Evolutionary conservation across 1,140 invertebrate species (phyloP).

Genomic region (Leptoteleia sp.): DNA sequence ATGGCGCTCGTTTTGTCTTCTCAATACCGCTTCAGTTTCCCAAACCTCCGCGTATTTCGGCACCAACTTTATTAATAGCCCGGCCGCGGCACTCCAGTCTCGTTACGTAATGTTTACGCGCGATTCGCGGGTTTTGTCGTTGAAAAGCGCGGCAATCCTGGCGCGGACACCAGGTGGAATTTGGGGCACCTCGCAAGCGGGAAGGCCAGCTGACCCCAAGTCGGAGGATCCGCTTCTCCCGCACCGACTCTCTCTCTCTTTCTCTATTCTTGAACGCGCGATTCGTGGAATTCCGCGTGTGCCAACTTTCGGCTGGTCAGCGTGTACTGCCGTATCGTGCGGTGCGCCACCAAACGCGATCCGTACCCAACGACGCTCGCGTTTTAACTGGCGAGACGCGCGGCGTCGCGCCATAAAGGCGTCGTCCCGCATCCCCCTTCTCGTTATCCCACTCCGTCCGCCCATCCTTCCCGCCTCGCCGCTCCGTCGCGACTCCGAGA

Average conservation of each 20-base stretch:
- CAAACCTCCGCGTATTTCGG: constrained; percentile 37
- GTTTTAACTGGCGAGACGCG: constrained; percentile 73
- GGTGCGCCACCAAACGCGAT: constrained; percentile 10
- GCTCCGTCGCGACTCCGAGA: constrained; percentile 18
- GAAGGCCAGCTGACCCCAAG: no score
- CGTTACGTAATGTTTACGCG: constrained; percentile 57
- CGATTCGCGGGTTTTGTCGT: constrained; percentile 22
- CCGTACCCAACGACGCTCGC: constrained; percentile 62
- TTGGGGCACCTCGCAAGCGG: neutral
- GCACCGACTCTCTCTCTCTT: no score
- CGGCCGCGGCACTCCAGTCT: constrained; percentile 25
- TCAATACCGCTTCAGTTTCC: no score
- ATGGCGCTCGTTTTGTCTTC: no score
- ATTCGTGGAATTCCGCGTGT: constrained; percentile 47
- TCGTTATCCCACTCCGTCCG: constrained; percentile 2
- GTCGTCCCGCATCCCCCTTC: constrained; percentile 56
- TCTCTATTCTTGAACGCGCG: constrained; percentile 52
- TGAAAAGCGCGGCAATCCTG: constrained; percentile 4
- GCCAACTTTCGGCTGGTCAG: constrained; percentile 46
- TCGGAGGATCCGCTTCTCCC: no score
- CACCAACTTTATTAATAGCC: constrained; percentile 40
- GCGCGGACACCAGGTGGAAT: neutral
- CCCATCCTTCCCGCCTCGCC: neutral
- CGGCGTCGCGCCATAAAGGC: constrained; percentile 67
- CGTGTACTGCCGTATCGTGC: constrained; percentile 4